Percentiles rank a stretch among this genome's conserved stretches.
Conservation (phyloP, 1,140 invertebrate genomes). For the Hestina assimilis region DNA sequence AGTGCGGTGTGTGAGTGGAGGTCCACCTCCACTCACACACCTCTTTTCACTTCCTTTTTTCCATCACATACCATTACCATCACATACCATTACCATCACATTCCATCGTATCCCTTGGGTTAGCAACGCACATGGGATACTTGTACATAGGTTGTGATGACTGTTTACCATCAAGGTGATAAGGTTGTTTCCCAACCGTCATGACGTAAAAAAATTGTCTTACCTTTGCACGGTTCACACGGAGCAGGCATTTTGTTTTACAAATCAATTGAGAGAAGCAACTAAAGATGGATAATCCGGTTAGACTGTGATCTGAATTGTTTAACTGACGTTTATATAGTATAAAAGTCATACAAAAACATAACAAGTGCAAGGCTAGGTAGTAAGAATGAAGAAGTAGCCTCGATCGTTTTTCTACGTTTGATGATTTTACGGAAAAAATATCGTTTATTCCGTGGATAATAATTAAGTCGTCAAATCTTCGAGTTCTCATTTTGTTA, state of each 20-base stretch:
- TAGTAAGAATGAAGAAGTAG: neutral
- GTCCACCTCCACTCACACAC: too few relatives aligned
- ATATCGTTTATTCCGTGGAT: neutral
- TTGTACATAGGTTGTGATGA: too few relatives aligned
- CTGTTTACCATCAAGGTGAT: too few relatives aligned
- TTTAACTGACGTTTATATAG: constrained; percentile 11
- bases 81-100: too few relatives aligned
- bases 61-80: too few relatives aligned
- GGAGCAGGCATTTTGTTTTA: constrained; percentile 55
- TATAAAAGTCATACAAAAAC: constrained; percentile 18
- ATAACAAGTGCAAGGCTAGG: constrained; percentile 21
- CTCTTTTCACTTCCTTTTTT: too few relatives aligned
- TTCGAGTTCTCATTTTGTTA: too few relatives aligned
- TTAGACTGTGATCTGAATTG: constrained; percentile 16
- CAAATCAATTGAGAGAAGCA: neutral
- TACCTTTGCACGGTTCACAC: constrained; percentile 63
- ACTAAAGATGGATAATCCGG: constrained; percentile 13
- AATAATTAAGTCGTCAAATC: too few relatives aligned
- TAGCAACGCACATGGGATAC: too few relatives aligned
- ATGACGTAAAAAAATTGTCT: constrained; percentile 2
- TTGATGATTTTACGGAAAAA: neutral
- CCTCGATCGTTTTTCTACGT: constrained; percentile 22
- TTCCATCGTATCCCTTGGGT: too few relatives aligned
- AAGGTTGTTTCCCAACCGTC: too few relatives aligned
- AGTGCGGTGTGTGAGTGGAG: too few relatives aligned